Conservation (phyloP, 2,113 vertebrate genomes). For the Thermophis baileyi region DNA sequence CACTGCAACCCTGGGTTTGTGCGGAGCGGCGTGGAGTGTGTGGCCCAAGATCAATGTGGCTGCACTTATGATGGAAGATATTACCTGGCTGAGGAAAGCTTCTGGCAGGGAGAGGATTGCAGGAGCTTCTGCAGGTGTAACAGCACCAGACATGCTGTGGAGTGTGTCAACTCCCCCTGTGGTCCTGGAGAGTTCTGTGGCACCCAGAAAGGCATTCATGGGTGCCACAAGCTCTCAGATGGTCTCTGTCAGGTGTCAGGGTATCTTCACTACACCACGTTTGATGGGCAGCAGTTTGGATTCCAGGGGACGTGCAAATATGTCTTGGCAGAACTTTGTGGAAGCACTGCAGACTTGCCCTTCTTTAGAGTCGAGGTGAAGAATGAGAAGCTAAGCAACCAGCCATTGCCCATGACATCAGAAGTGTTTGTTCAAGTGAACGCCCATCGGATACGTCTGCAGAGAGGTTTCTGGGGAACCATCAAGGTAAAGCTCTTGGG, state of each 20-base stretch:
- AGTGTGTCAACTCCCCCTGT: conserved; percentile 51
- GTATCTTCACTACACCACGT: conserved; percentile 64
- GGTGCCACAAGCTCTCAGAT: conserved; percentile 51
- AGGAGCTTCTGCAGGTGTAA: conserved; percentile 40
- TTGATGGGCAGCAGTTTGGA: conserved; percentile 52
- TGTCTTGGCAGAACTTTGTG: conserved; percentile 49
- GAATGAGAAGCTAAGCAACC: conserved; percentile 45
- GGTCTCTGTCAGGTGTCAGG: conserved; percentile 64
- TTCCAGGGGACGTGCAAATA: conserved; percentile 66
- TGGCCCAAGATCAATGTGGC: conserved; percentile 63
- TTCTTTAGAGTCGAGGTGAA: conserved; percentile 63
- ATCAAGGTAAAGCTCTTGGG: conserved; percentile 1
- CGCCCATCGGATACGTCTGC: conserved; percentile 49
- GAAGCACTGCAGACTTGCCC: not conserved
- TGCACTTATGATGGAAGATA: conserved; percentile 67
- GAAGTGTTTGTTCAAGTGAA: conserved; percentile 63
- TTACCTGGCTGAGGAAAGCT: conserved; percentile 36
- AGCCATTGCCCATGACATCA: conserved; percentile 39
- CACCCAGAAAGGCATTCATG: conserved; percentile 44
- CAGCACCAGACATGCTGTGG: conserved; percentile 28
- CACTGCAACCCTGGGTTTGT: conserved; percentile 40
- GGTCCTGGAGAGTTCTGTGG: conserved; percentile 51
- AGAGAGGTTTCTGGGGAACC: not conserved
- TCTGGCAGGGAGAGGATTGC: conserved; percentile 52
- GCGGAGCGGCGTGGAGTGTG: conserved; percentile 62